Conservation (phyloP, 2,113 vertebrate species). For the Ginglymostoma cirratum region DNA sequence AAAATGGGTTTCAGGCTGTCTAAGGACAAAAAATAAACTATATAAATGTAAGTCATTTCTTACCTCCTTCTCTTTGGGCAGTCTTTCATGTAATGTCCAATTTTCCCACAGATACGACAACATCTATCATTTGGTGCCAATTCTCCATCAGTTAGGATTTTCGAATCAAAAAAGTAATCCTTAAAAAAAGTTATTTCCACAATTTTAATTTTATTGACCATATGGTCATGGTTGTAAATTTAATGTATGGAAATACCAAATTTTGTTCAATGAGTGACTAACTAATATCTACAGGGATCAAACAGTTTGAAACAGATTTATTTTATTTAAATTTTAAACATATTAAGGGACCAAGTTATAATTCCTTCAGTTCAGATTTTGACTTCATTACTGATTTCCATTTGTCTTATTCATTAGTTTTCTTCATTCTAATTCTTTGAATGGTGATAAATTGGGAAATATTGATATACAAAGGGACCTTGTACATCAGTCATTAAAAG, state of each 20-base stretch:
- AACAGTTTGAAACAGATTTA: neutral
- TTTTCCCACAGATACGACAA: conserved; percentile 95
- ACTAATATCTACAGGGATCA: neutral
- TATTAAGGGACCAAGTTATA: neutral
- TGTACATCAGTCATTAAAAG: too few relatives aligned
- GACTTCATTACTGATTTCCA: neutral
- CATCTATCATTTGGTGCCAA: conserved; percentile 94
- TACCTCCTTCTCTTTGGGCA: conserved; percentile 95
- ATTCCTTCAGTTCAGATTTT: neutral
- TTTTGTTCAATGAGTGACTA: neutral
- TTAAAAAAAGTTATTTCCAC: conserved; percentile 47
- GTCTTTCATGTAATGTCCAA: conserved; percentile 98
- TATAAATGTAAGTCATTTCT: conserved; percentile 39
- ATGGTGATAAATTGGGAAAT: too few relatives aligned
- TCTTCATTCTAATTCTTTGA: neutral
- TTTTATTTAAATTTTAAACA: neutral
- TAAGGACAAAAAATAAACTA: neutral
- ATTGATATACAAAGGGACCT: too few relatives aligned
- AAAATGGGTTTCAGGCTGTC: neutral
- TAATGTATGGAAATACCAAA: neutral
- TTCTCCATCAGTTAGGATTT: conserved; percentile 91
- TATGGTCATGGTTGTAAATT: neutral
- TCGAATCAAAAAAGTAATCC: conserved; percentile 98
- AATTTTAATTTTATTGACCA: neutral
- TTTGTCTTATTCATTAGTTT: neutral